Base-by-base conservation (phyloP, 2,797 vertebrate species). In the Sylvia borin region DNA sequence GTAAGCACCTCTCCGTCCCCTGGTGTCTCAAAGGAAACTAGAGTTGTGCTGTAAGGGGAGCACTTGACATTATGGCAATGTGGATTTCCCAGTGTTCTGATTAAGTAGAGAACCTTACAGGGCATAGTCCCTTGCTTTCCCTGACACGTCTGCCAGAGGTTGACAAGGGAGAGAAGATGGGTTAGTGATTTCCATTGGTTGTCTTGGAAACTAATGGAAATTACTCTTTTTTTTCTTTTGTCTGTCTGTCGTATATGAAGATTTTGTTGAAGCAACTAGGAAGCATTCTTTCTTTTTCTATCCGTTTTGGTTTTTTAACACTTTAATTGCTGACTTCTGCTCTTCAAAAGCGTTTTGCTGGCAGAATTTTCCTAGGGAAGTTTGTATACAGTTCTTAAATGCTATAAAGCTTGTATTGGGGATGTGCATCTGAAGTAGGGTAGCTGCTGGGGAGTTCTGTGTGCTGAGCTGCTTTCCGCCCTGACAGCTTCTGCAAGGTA, bases 141-240 rank as follows among this genome's bases (percentile, higher is more conserved):
- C 64, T 92, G 90, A 54, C 60, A 79, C 83, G 77, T 92, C 93
- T 90, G 65, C 40, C 71, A 50, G 32, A 94, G 90, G 88, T 79
- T 95, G 90, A 85, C 54, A 60, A 53, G 21, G 70, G 53, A 85
- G 32, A 61, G 58, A 92, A 85, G 93, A 82, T 88, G 77, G 64
- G 77, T 90, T 96, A 90, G 82, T 0, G 2, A 88, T 92, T 96
- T 91, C 80, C 60, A 65, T 65, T 86, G 83, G 91, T 96, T 94
- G 94, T 54, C 93, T 90, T 93, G 74, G 95, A 83, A 95, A 97
- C 96, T 81, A 95, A 96, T 91, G 90, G 92, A 92, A 93, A 93
- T 91, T 5, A 74, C 38, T 74, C 16, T 18, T 32, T 25, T 36
- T 57, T 42, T 67, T 24, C 64, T 40, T 48, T 25, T 6, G 14